Evolutionary conservation across 53 echinoderm and acorn worm species (phyloP).

Genomic region (Arbacia lixula): DNA sequence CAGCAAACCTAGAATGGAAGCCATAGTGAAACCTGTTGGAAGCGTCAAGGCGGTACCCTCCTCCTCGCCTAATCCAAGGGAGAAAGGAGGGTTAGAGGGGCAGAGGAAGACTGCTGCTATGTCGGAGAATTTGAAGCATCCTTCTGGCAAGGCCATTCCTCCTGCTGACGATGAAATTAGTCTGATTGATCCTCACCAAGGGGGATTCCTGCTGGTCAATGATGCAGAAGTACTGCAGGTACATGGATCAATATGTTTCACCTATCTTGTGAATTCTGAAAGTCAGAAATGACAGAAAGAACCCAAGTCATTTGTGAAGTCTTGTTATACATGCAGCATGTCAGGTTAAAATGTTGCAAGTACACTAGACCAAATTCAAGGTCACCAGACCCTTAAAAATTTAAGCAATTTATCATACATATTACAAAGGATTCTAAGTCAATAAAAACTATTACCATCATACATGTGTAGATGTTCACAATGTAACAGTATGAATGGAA

Average conservation of each 20-base stretch:
- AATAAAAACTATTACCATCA: no score
- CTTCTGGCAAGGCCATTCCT: constrained; percentile 11
- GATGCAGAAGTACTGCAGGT: constrained; percentile 93
- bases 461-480: no score
- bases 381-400: no score
- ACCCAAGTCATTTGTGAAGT: no score
- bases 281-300: no score
- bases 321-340: no score
- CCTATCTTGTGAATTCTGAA: background rate
- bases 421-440: no score
- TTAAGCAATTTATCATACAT: no score
- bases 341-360: no score
- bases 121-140: background rate
- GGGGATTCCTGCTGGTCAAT: constrained; percentile 87
- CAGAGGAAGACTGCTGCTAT: constrained; percentile 20
- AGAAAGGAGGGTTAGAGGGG: constrained; percentile 1
- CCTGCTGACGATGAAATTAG: constrained; percentile 32
- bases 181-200: constrained; percentile 21
- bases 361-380: no score
- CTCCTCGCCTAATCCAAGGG: constrained; percentile 22
- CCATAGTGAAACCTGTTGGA: constrained; percentile 19
- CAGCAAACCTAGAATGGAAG: constrained; percentile 18
- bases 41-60: constrained; percentile 31
- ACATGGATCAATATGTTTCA: no score
- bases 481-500: no score